Percentiles rank a stretch among this genome's conserved stretches.
These are phyloP conservation scores for Anas capensis DNA, from an alignment of 2,797 vertebrate species.

Conservation along the genomic window DNA sequence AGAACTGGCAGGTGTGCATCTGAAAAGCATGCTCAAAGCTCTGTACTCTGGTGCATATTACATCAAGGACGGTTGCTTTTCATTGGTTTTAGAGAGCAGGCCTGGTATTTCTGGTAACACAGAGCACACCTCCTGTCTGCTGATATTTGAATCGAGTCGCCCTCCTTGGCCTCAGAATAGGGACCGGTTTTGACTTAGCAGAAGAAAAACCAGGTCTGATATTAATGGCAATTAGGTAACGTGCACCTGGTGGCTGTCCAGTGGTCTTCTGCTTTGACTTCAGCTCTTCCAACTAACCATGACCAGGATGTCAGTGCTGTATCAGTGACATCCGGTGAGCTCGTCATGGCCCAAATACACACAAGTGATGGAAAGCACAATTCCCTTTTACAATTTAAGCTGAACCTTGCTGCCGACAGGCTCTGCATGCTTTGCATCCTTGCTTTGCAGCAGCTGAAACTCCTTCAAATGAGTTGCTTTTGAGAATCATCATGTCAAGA, in stretches of 20 bases:
- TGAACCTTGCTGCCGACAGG: background rate
- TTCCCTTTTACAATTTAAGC: background rate
- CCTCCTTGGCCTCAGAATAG: background rate
- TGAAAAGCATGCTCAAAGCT: background rate
- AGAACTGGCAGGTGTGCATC: background rate
- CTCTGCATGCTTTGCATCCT: conserved; percentile 5
- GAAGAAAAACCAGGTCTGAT: background rate
- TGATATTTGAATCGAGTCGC: background rate
- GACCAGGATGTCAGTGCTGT: background rate
- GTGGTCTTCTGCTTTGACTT: background rate
- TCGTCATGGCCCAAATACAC: background rate
- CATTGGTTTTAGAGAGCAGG: background rate
- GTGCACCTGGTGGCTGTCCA: background rate
- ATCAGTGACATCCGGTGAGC: background rate
- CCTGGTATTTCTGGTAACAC: background rate
- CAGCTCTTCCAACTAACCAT: background rate
- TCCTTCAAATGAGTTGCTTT: conserved; percentile 63
- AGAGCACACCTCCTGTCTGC: background rate
- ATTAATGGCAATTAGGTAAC: background rate
- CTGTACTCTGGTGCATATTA: background rate
- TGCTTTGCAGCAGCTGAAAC: conserved; percentile 2
- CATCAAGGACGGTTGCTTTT: background rate
- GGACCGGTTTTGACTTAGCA: background rate
- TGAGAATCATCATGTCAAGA: conserved; percentile 44
- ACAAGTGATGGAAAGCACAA: background rate